Conservation (phyloP, 2,888 invertebrate species). For the Pilophorus perplexus region DNA sequence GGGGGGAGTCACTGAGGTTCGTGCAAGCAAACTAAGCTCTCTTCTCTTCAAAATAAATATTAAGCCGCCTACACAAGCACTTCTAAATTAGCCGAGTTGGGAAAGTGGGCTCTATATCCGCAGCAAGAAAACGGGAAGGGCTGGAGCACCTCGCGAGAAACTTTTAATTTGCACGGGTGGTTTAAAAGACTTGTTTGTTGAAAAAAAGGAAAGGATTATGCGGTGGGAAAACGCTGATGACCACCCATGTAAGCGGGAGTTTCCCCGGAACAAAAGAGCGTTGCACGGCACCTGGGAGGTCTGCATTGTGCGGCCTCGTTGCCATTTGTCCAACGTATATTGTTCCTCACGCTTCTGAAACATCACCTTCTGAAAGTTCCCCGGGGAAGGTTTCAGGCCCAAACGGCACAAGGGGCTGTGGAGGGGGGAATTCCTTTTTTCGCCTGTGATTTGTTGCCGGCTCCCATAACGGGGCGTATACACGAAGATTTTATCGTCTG, state of each 20-base stretch:
- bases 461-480: background rate
- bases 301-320: background rate
- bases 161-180: slow-evolving; percentile 3
- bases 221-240: slow-evolving; percentile 15
- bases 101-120: background rate
- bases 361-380: slow-evolving; percentile 6
- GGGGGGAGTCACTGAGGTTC: too few species aligned
- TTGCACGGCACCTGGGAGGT: background rate
- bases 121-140: background rate
- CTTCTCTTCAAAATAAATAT: background rate
- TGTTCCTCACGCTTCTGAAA: slow-evolving; percentile 8
- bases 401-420: too few species aligned
- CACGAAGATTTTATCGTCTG: slow-evolving; percentile 8
- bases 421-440: background rate
- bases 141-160: background rate
- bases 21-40: too few species aligned
- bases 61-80: slow-evolving; percentile 10
- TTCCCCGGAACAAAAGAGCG: background rate
- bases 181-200: too few species aligned
- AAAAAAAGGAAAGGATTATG: too few species aligned
- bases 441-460: slow-evolving; percentile 1
- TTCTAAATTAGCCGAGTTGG: slow-evolving; percentile 22
- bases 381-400: too few species aligned
- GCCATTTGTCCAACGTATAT: slow-evolving; percentile 10
- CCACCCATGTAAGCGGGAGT: background rate